Base-by-base conservation (phyloP, 2,797 vertebrate species). In the Neopelma chrysocephalum region DNA sequence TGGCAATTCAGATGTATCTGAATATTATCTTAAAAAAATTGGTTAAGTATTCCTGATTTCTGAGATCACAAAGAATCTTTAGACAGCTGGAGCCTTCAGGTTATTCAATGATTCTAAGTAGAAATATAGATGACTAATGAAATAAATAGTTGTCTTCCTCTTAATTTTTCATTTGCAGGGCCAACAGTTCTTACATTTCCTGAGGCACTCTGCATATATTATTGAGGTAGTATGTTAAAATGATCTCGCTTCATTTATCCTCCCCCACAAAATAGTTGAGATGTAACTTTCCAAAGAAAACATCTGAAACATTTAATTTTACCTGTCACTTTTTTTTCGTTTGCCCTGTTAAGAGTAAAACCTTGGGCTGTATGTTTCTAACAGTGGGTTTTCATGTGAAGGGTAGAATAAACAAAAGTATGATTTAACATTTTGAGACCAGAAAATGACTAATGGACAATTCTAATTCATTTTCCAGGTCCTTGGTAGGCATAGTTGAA, bases 241-340 rank as follows among this genome's bases (percentile, higher is more conserved):
- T 94, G 88, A 95, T 96, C 88, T 94, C 38, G 66, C 94, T 91
- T 95, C 95, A 94, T 96, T 95, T 93, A 94, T 97, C 93, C 96
- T 97, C 95, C 93, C 83, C 90, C 94, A 95, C 93, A 82, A 96
- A 97, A 97, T 92, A 95, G 87, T 22, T 95, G 83, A 95, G 94
- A 96, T 91, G 88, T 95, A 90, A 93, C 88, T 95, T 95, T 96
- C 94, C 96, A 96, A 95, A 87, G 90, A 95, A 96, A 97, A 96
- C 88, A 93, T 95, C 93, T 96, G 93, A 97, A 96, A 85, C 95
- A 94, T 95, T 96, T 95, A 96, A 96, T 97, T 97, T 95, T 96
- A 94, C 91, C 91, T 96, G 96, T 96, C 96, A 96, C 64, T 88
- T 96, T 86, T 92, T 97, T 95, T 96, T 96, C 80, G 0, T 93